Evolutionary conservation across 2,888 invertebrate genomes (phyloP), one percentile per base, ranked within the genome.

Genomic region (Drosophila vallismaia): DNA sequence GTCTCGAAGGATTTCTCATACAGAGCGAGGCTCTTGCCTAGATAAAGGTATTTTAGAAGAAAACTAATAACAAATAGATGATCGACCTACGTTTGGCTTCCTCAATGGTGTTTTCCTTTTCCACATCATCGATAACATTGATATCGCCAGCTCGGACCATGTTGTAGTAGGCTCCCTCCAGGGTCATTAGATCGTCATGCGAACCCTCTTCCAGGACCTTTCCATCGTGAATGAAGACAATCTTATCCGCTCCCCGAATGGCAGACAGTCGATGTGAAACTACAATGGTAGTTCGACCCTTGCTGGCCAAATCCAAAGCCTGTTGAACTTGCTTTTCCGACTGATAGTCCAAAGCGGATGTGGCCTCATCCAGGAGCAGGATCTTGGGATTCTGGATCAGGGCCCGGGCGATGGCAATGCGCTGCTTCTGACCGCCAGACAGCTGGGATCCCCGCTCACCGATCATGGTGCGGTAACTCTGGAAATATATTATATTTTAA

Each of bases 391-490:
- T 93, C 72, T 95, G 93, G 19, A 97, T 95, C 28, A 97, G 91
- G 0, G 97, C 97, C 42, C 97, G 92, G 0, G 97, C 97, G 69
- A 97, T 96, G 26, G 97, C 97, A 68, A 97, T 95, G 45, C 96
- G 93, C 88, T 97, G 97, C 80, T 96, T 96, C 89, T 97, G 97
- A 0, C 97, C 97, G 1, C 97, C 97, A 0, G 96, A 96, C 0
- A 97, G 90, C 76, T 96, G 96, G 0, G 96, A 95, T 0, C 97
- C 97, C 59, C 95, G 92, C 82, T 96, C 96, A 0, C 96, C 96
- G 14, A 96, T 95, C 83, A 94, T 90, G 7, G 96, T 96, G 68
- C 95, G 94, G 90, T 96, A 96, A 48, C 95, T 94, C 95, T 95
- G 46, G 38, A 40, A 33, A 12, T 24, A 3, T 7, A 0, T 3